Conservation (phyloP, 2,113 vertebrate genomes). For the Recurvirostra avosetta region DNA sequence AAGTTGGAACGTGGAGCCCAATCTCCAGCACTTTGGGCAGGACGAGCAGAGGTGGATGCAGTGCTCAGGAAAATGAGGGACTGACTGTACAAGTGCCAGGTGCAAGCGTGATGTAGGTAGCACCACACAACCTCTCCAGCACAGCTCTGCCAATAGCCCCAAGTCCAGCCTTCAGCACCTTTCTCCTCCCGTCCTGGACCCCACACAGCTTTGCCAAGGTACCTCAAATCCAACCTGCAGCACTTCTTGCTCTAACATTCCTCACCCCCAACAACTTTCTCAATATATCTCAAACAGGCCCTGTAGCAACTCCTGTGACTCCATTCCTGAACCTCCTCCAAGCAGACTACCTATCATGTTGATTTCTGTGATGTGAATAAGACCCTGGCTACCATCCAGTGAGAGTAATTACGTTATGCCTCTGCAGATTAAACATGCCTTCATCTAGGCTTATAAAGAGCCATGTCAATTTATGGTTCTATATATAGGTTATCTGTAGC, state of each 20-base stretch:
- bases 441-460: slow-evolving; percentile 20
- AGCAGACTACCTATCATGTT: slow-evolving; percentile 60
- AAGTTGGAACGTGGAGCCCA: not conserved
- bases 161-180: slow-evolving; percentile 33
- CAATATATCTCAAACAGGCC: slow-evolving; percentile 58
- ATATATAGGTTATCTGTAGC: slow-evolving; percentile 56
- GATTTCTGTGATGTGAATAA: slow-evolving; percentile 61
- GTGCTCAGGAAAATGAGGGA: not conserved
- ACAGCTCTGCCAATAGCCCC: slow-evolving; percentile 34
- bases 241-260: slow-evolving; percentile 54
- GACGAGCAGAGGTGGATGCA: not conserved
- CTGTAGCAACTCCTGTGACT: slow-evolving; percentile 63
- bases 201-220: slow-evolving; percentile 56
- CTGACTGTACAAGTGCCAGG: slow-evolving; percentile 34
- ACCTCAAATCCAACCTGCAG: slow-evolving; percentile 56
- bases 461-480: slow-evolving; percentile 42
- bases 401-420: slow-evolving; percentile 53
- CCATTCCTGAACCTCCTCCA: slow-evolving; percentile 64
- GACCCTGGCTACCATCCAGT: slow-evolving; percentile 53
- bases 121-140: slow-evolving; percentile 35
- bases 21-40: not conserved
- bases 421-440: slow-evolving; percentile 54
- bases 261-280: slow-evolving; percentile 50
- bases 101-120: slow-evolving; percentile 48
- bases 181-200: slow-evolving; percentile 45